phyloP scores from a whole-genome alignment of 2,888 invertebrate species.

The Graphium colonna region DNA sequence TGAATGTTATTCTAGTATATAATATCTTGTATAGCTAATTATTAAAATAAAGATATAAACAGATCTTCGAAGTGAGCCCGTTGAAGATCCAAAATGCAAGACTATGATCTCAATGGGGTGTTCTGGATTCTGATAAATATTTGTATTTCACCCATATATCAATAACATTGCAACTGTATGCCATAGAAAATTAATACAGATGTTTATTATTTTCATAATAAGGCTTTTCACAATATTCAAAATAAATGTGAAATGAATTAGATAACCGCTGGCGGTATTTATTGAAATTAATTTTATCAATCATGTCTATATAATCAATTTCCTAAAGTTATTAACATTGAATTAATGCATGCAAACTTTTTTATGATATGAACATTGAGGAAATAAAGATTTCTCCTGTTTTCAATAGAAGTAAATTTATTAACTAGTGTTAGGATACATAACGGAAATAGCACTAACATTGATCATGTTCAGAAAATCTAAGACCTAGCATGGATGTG shows the following conservation, averaged over 20 bases:
- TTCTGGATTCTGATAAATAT: conserved; percentile 49
- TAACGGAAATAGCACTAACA: conserved; percentile 14
- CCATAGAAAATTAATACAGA: conserved; percentile 20
- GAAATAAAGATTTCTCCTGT: conserved; percentile 16
- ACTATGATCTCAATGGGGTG: conserved; percentile 68
- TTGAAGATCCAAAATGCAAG: conserved; percentile 52
- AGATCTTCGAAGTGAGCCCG: conserved; percentile 45
- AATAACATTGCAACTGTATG: conserved; percentile 46
- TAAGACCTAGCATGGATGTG: conserved; percentile 47
- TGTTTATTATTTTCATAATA: conserved; percentile 11
- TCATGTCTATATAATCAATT: conserved; percentile 42
- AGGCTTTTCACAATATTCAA: conserved; percentile 8
- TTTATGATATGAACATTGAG: conserved; percentile 25
- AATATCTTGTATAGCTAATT: conserved; percentile 72
- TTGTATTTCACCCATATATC: conserved; percentile 38
- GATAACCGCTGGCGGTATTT: conserved; percentile 61
- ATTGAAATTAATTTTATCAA: conserved; percentile 31
- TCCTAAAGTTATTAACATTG: conserved; percentile 35
- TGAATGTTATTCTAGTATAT: conserved; percentile 69
- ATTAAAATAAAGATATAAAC: conserved; percentile 54
- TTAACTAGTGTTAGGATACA: conserved; percentile 13
- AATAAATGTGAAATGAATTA: conserved; percentile 8
- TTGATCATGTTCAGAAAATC: conserved; percentile 30
- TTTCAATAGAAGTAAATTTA: conserved; percentile 22
- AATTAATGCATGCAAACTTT: conserved; percentile 43